phyloP scores from a whole-genome alignment of 2,797 vertebrate genomes.

The Melanotaenia maccullochi region DNA sequence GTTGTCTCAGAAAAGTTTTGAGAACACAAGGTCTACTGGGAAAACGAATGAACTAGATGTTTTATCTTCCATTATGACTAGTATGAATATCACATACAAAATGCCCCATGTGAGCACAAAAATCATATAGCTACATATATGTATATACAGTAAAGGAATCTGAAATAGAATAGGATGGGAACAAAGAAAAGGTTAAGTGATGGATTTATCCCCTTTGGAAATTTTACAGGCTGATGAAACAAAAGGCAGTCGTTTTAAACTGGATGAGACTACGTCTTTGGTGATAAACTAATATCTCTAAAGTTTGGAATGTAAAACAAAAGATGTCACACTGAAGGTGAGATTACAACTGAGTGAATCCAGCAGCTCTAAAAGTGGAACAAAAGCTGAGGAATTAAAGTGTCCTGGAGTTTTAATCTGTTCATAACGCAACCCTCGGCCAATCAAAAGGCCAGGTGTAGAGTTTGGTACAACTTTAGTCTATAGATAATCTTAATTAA shows the following conservation, averaged over 20 bases:
- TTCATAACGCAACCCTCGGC: background rate
- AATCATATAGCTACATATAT: slow-evolving; percentile 78
- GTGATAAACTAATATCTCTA: slow-evolving; percentile 64
- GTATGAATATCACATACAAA: slow-evolving; percentile 81
- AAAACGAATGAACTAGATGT: slow-evolving; percentile 65
- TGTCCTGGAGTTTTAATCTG: slow-evolving; percentile 24
- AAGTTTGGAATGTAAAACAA: slow-evolving; percentile 64
- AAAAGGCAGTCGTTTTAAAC: slow-evolving; percentile 54
- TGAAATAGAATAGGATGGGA: slow-evolving; percentile 15
- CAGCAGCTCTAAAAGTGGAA: slow-evolving; percentile 21
- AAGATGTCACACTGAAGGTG: slow-evolving; percentile 2
- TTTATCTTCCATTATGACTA: slow-evolving; percentile 68
- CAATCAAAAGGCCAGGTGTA: background rate
- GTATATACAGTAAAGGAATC: slow-evolving; percentile 73
- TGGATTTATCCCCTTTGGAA: slow-evolving; percentile 55
- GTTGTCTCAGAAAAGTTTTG: slow-evolving; percentile 79
- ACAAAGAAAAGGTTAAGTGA: slow-evolving; percentile 24
- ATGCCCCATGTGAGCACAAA: slow-evolving; percentile 74
- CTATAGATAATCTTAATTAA: slow-evolving; percentile 9
- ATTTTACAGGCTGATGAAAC: slow-evolving; percentile 40
- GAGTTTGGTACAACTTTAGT: slow-evolving; percentile 7
- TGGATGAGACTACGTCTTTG: slow-evolving; percentile 72
- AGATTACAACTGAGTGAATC: slow-evolving; percentile 32
- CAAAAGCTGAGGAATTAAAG: slow-evolving; percentile 6
- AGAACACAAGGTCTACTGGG: slow-evolving; percentile 65